A percentile compares a stretch with the other conserved stretches of the same genome.
Evolutionary conservation across 1,140 invertebrate species (phyloP).

Genomic region (Stegodyphus dumicola): DNA sequence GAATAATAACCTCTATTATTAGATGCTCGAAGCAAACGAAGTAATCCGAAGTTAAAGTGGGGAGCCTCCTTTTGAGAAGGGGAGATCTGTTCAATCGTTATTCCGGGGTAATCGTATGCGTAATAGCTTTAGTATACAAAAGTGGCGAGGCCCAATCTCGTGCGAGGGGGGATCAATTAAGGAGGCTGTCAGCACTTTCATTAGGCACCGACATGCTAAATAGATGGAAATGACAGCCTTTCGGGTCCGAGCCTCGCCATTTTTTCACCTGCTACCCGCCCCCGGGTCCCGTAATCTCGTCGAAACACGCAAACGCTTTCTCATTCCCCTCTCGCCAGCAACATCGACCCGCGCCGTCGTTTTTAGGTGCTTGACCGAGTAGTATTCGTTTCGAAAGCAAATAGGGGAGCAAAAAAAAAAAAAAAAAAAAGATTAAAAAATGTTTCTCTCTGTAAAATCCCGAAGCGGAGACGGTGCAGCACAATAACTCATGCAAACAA

Average conservation of each 20-base stretch:
- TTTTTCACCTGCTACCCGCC: not conserved
- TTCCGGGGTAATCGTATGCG: slow-evolving; percentile 2
- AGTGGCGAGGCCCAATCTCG: slow-evolving; percentile 14
- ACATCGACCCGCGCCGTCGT: not conserved
- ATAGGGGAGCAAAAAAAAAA: too few relatives aligned
- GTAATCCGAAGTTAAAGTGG: not conserved
- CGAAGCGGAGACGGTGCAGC: not conserved
- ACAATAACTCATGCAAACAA: slow-evolving; percentile 7
- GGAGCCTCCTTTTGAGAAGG: not conserved
- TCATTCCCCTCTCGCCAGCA: not conserved
- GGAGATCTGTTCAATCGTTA: slow-evolving; percentile 25
- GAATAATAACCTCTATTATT: slow-evolving; percentile 8
- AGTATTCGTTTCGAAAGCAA: too few relatives aligned
- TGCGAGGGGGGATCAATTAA: slow-evolving; percentile 11
- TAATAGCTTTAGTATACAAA: not conserved
- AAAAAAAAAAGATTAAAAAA: not conserved
- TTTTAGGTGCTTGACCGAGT: not conserved
- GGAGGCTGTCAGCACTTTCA: slow-evolving; percentile 43
- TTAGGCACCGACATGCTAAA: slow-evolving; percentile 42
- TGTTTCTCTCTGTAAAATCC: slow-evolving; percentile 1
- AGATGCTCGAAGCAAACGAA: not conserved
- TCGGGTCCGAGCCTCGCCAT: slow-evolving; percentile 6
- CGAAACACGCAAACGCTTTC: not conserved
- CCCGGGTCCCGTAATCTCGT: not conserved
- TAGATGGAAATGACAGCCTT: slow-evolving; percentile 36